phyloP scores from a whole-genome alignment of 2,797 vertebrate species.

The Buphagus erythrorhynchus region DNA sequence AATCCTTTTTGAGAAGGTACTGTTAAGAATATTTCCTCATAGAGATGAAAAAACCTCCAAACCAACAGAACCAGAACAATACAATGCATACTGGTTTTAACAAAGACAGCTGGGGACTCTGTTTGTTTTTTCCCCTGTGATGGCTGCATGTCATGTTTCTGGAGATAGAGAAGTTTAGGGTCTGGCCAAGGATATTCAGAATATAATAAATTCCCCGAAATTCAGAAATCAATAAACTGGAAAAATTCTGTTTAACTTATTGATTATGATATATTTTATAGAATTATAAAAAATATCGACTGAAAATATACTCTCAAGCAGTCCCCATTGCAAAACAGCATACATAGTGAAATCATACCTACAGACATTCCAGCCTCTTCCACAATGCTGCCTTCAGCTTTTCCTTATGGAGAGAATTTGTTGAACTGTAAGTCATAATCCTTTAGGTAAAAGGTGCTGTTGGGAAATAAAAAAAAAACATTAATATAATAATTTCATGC shows the following conservation, averaged over 20 bases:
- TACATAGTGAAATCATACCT: not conserved
- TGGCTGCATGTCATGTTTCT: not conserved
- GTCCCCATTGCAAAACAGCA: not conserved
- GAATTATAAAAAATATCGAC: not conserved
- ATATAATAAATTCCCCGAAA: not conserved
- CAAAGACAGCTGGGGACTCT: not conserved
- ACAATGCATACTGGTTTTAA: not conserved
- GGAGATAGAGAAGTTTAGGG: not conserved
- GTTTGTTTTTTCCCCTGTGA: not conserved
- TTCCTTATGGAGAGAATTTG: not conserved
- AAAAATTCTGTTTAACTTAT: not conserved
- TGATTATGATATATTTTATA: not conserved
- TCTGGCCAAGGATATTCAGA: not conserved
- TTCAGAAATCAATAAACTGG: not conserved
- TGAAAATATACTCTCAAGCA: not conserved
- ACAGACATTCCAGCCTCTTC: not conserved
- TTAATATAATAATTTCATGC: not conserved
- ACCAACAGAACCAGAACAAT: not conserved
- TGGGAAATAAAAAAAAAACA: not conserved
- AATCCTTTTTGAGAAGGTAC: not conserved
- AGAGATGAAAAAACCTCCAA: not conserved
- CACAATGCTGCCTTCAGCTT: not conserved
- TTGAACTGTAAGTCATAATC: not conserved
- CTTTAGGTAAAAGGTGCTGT: not conserved
- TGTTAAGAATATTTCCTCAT: not conserved